Base-by-base conservation (phyloP, 2,888 invertebrate species). In the Tethea ocularis region DNA sequence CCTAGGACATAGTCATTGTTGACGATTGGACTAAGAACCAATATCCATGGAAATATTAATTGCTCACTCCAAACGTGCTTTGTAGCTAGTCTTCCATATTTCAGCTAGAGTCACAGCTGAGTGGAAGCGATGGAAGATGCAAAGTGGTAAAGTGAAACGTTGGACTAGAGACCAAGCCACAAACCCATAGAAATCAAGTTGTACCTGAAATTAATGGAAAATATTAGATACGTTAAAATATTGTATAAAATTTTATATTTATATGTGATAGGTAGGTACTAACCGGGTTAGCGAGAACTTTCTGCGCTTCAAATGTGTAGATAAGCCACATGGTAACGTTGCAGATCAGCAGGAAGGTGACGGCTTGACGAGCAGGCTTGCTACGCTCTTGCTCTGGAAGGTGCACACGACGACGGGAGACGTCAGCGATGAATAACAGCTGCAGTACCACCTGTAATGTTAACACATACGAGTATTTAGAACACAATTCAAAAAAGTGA, bases 261-360 rank as follows among this genome's bases (percentile, higher is more conserved):
- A 0, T 13, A 7, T 13, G 2, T 13, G 3, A n/a, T 26, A 56
- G 33, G 73, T 59, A 78, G 6, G 91, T 17, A 46, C 93, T 91
- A 86, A 97, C 97, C 69, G 98, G 98, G 92, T 98, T 98, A 71
- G 97, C 97, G 78, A 97, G 96, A 64, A 98, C 98, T 91, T 98
- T 98, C 90, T 98, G 97, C 71, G 97, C 97, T 91, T 98, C 98
- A 83, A 99, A 98, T 51, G 98, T 98, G 89, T 98, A 98, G 79
- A 98, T 97, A 69, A 98, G 96, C 97, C 98, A 99, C 96, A 99
- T 97, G 75, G 98, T 98, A 73, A 99, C 96, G 89, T 99, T 99
- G 91, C 97, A 97, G 83, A 99, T 98, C 63, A 99, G 95, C 64
- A 99, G 94, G 94, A 99, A 98, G 64, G 98, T 99, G 67, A 99